Evolutionary conservation across 1,140 invertebrate genomes (phyloP).

Genomic region (Chionoecetes opilio): DNA sequence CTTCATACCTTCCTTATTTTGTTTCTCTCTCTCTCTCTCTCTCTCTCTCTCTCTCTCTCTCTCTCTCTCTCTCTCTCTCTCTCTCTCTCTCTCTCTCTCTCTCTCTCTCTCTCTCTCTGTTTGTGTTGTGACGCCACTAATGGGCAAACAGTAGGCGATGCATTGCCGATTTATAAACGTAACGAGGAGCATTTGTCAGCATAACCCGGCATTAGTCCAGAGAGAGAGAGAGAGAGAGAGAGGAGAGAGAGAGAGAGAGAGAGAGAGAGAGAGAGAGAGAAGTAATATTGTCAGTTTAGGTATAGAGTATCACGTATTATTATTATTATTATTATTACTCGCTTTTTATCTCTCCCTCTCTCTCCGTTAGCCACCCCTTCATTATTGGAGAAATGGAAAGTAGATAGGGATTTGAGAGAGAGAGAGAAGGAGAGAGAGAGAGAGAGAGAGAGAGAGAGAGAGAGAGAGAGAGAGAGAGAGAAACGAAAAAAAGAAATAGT

Average conservation of each 20-base stretch:
- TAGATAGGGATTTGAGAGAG: background rate
- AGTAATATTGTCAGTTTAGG: too few relatives aligned
- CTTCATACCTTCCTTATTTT: too few relatives aligned
- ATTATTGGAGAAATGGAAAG: too few relatives aligned
- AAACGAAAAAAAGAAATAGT: too few relatives aligned
- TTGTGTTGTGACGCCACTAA: conserved; percentile 59
- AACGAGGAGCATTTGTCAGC: conserved; percentile 55
- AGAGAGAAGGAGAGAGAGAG: conserved; percentile 30
- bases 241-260: background rate
- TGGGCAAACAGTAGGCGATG: conserved; percentile 62
- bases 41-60: background rate
- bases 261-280: background rate
- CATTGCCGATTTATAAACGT: conserved; percentile 63
- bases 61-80: too few relatives aligned
- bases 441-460: background rate
- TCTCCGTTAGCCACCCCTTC: too few relatives aligned
- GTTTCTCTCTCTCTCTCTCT: background rate
- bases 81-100: too few relatives aligned
- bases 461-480: background rate
- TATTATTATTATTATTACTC: too few relatives aligned
- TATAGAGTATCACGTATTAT: too few relatives aligned
- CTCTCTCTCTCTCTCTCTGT: conserved; percentile 12
- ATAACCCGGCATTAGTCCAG: background rate
- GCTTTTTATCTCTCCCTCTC: too few relatives aligned
- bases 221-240: conserved; percentile 34